phyloP scores from a whole-genome alignment of 2,888 invertebrate species.

The Diachrysia chrysitis region DNA sequence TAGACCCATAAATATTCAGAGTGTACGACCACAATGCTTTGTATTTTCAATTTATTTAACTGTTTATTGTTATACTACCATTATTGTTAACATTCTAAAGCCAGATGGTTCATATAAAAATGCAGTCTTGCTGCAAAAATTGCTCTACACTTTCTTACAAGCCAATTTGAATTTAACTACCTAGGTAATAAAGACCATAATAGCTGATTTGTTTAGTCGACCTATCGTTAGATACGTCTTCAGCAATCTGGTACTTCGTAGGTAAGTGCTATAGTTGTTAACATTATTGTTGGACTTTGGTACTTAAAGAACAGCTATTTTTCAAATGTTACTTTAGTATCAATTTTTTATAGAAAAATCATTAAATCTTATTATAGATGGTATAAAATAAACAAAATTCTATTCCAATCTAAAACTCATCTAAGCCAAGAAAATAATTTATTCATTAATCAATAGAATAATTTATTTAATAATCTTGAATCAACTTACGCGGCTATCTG shows the following conservation, averaged over 20 bases:
- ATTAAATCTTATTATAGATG: too few species aligned
- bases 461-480: too few species aligned
- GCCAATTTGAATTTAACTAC: conserved; percentile 2
- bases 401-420: too few species aligned
- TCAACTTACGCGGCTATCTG: too few species aligned
- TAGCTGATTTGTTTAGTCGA: background rate
- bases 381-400: too few species aligned
- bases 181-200: background rate
- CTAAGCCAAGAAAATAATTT: too few species aligned
- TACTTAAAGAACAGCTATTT: conserved; percentile 11
- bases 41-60: conserved; percentile 41
- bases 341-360: too few species aligned
- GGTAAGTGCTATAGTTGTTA: conserved; percentile 18
- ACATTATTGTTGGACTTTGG: conserved; percentile 6
- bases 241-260: conserved; percentile 14
- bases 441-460: too few species aligned
- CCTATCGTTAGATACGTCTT: conserved; percentile 4
- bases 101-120: conserved; percentile 20
- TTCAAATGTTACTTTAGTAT: background rate
- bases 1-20: conserved; percentile 57
- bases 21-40: conserved; percentile 28
- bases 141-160: conserved; percentile 1
- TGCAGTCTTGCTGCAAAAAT: conserved; percentile 16
- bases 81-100: conserved; percentile 38
- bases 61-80: conserved; percentile 24